These are phyloP conservation scores for Idaea dimidiata DNA, from an alignment of 2,888 invertebrate genomes.

Conservation along the genomic window DNA sequence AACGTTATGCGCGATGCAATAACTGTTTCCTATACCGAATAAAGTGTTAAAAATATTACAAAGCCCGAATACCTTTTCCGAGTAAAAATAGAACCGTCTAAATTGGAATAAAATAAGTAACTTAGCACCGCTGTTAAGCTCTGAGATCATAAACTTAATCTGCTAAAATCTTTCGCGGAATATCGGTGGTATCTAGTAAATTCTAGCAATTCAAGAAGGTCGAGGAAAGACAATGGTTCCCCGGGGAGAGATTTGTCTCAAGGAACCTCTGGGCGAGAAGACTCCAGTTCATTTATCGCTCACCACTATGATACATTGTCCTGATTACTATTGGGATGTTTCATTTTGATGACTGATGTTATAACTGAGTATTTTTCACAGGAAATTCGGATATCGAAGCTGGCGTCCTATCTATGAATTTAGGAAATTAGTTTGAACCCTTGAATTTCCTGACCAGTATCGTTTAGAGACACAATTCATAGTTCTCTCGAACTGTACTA, in stretches of 20 bases:
- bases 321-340: constrained; percentile 12
- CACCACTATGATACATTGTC: constrained; percentile 17
- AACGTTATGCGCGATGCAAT: too few relatives aligned
- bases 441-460: not conserved
- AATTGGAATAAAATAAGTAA: not conserved
- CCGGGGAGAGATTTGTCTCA: constrained; percentile 7
- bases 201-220: not conserved
- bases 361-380: not conserved
- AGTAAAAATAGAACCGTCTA: not conserved
- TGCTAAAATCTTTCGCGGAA: not conserved
- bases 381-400: not conserved
- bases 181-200: constrained; percentile 2
- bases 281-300: constrained; percentile 4
- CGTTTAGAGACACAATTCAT: not conserved
- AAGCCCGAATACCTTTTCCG: not conserved
- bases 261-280: constrained; percentile 1
- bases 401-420: not conserved
- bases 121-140: not conserved
- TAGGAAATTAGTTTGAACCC: not conserved
- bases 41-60: not conserved
- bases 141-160: not conserved
- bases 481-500: too few relatives aligned
- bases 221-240: constrained; percentile 5
- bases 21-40: not conserved
- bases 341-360: constrained; percentile 11